These are phyloP conservation scores for Heliconius hewitsoni DNA, from an alignment of 1,140 invertebrate species.

Conservation along the genomic window DNA sequence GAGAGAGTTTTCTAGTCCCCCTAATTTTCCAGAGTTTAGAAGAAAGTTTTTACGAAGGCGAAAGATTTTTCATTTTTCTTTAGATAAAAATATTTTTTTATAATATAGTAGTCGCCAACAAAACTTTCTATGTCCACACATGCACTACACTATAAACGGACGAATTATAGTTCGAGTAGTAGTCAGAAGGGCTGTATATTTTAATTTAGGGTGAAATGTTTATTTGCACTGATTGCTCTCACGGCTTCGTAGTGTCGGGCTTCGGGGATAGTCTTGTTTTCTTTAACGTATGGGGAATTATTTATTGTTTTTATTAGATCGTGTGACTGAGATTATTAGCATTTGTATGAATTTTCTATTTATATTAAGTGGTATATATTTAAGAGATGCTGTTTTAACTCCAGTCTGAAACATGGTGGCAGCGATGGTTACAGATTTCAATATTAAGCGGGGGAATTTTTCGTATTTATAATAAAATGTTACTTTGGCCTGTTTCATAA, in stretches of 20 bases:
- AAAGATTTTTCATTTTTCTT: too few species aligned
- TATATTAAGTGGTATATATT: not conserved
- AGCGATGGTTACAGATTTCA: not conserved
- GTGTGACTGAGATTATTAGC: conserved; percentile 11
- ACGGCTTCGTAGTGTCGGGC: conserved; percentile 9
- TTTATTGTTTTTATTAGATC: conserved; percentile 7
- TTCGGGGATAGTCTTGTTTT: conserved; percentile 15
- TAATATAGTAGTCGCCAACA: not conserved
- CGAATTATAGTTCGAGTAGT: conserved; percentile 10
- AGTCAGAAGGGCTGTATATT: conserved; percentile 25
- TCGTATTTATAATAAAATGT: too few species aligned
- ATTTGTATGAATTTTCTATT: not conserved
- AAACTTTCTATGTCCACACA: not conserved
- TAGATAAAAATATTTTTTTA: too few species aligned
- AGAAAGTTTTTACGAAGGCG: too few species aligned
- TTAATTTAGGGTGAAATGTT: conserved; percentile 24
- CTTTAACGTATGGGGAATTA: not conserved
- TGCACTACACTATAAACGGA: not conserved
- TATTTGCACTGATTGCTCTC: conserved; percentile 25
- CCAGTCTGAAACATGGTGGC: not conserved
- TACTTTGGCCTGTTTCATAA: too few species aligned
- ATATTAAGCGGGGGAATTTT: not conserved
- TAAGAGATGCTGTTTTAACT: not conserved
- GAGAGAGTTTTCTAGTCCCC: too few species aligned
- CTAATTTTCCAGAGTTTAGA: too few species aligned